phyloP scores from a whole-genome alignment of 2,113 vertebrate species.

The Pseudopipra pipra region DNA sequence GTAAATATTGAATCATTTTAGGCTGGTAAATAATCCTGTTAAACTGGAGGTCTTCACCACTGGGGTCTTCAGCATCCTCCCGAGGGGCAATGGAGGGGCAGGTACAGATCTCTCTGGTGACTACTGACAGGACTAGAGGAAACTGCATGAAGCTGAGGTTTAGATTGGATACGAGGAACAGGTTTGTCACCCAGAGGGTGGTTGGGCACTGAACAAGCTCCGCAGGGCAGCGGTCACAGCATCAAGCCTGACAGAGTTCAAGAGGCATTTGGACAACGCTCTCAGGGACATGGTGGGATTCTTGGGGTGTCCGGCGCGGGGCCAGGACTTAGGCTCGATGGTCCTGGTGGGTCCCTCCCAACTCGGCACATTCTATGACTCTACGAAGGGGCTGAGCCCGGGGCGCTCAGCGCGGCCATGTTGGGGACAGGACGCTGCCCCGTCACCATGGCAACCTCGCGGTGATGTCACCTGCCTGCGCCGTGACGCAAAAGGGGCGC shows the following conservation, averaged over 20 bases:
- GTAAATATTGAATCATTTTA: not conserved
- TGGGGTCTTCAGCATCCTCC: not conserved
- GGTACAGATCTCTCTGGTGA: not conserved
- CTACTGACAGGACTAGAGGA: not conserved
- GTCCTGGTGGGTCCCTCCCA: not conserved
- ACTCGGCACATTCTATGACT: accelerated
- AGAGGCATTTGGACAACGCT: not conserved
- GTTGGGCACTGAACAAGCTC: not conserved
- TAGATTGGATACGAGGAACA: no score
- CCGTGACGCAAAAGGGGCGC: accelerated
- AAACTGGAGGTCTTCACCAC: not conserved
- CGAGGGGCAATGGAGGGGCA: no score
- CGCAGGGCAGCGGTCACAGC: not conserved
- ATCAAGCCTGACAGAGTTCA: not conserved
- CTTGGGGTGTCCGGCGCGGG: not conserved
- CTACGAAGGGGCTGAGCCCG: accelerated
- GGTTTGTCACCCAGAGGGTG: not conserved
- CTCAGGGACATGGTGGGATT: not conserved
- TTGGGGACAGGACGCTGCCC: accelerated
- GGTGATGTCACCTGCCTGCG: accelerated
- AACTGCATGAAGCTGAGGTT: not conserved
- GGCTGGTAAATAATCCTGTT: not conserved
- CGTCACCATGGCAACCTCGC: not conserved
- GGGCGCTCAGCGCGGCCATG: not conserved
- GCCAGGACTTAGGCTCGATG: not conserved